A percentile compares a stretch with the other conserved stretches of the same genome.
These are phyloP conservation scores for Oreohelix idahoensis DNA, from an alignment of 1,140 invertebrate species.

Conservation along the genomic window DNA sequence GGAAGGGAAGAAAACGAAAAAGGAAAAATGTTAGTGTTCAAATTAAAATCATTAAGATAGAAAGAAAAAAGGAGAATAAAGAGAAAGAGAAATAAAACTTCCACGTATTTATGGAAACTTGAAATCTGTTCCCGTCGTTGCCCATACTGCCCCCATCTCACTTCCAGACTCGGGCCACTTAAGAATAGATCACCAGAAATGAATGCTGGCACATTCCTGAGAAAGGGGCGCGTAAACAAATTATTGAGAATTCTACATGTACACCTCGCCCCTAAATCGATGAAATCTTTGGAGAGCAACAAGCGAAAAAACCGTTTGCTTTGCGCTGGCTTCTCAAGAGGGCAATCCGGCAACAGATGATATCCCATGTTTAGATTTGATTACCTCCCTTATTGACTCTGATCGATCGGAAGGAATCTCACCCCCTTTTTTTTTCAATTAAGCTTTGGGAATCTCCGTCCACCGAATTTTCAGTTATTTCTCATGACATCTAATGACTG, in stretches of 20 bases:
- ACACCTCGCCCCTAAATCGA: slow-evolving; percentile 3
- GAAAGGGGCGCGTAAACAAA: slow-evolving; percentile 6
- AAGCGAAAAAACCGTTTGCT: slow-evolving; percentile 2
- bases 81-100: no score
- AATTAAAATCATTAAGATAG: no score
- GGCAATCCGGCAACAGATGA: slow-evolving; percentile 29
- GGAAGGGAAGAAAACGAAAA: no score
- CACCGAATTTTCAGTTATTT: slow-evolving; percentile 21
- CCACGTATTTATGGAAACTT: no score
- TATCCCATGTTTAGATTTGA: slow-evolving; percentile 35
- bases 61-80: no score
- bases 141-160: background rate
- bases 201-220: background rate
- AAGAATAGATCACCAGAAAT: slow-evolving; percentile 3
- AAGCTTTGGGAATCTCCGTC: slow-evolving; percentile 2
- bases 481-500: slow-evolving; percentile 19
- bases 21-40: no score
- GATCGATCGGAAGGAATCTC: slow-evolving; percentile 26
- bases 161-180: background rate
- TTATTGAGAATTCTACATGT: background rate
- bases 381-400: slow-evolving; percentile 20
- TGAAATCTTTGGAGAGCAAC: slow-evolving; percentile 9
- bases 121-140: no score
- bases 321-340: background rate
- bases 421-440: slow-evolving; percentile 16